phyloP scores from a whole-genome alignment of 2,888 invertebrate genomes.

The Tiliacea aurago region DNA sequence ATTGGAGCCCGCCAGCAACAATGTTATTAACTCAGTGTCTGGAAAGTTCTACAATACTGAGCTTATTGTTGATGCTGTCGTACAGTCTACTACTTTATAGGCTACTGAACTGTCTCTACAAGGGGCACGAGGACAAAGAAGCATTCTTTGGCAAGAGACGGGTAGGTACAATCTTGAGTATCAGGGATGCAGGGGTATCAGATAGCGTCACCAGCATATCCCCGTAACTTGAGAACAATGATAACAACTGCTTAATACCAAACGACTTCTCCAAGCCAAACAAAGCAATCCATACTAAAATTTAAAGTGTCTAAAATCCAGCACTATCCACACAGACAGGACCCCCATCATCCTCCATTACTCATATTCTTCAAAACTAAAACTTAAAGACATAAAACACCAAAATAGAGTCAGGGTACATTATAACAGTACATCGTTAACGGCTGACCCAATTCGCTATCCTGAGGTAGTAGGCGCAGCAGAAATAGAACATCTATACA shows the following conservation, averaged over 20 bases:
- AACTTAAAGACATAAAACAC: constrained; percentile 58
- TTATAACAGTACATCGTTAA: constrained; percentile 58
- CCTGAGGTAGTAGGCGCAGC: constrained; percentile 50
- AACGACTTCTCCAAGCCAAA: neutral
- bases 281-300: neutral
- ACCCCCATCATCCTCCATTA: constrained; percentile 2
- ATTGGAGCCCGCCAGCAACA: too few species aligned
- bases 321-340: neutral
- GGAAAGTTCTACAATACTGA: too few species aligned
- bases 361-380: constrained; percentile 51
- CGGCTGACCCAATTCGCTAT: constrained; percentile 65
- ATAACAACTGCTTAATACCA: neutral
- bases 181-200: neutral
- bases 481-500: constrained; percentile 62
- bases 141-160: too few species aligned
- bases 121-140: too few species aligned
- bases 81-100: too few species aligned
- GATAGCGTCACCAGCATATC: neutral
- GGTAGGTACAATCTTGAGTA: neutral
- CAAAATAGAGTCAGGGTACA: constrained; percentile 61
- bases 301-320: neutral
- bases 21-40: too few species aligned
- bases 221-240: neutral
- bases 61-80: too few species aligned
- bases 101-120: too few species aligned